Percentiles rank a stretch among this genome's conserved stretches.
Evolutionary conservation across 2,113 vertebrate genomes (phyloP).

Genomic region (Oryzias woworae): DNA sequence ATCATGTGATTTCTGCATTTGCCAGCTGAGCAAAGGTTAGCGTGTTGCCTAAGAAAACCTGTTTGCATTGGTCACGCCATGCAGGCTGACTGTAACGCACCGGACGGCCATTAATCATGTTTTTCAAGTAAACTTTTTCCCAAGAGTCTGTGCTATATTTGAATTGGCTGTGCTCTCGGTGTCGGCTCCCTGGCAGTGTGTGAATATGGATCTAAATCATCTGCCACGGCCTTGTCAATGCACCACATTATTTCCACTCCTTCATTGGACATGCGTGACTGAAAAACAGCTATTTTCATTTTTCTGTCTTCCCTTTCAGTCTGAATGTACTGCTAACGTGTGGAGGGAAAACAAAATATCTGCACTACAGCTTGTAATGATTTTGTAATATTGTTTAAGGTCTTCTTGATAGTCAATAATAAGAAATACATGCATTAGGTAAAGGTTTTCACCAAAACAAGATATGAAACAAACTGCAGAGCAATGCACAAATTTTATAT

Average conservation of each 20-base stretch:
- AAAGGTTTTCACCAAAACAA: no score
- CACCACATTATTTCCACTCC: slow-evolving; percentile 40
- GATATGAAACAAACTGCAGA: no score
- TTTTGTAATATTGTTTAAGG: no score
- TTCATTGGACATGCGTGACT: slow-evolving; percentile 14
- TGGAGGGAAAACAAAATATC: not conserved
- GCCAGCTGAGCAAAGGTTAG: slow-evolving; percentile 55
- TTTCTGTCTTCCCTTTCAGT: slow-evolving; percentile 11
- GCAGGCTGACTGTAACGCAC: slow-evolving; percentile 44
- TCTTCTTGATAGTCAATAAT: no score
- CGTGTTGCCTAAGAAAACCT: slow-evolving; percentile 57
- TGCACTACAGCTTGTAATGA: no score
- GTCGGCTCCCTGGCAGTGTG: slow-evolving; percentile 51
- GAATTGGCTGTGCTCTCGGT: slow-evolving; percentile 58
- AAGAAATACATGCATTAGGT: no score
- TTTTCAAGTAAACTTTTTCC: slow-evolving; percentile 67
- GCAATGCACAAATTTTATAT: no score
- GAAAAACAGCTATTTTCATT: slow-evolving; percentile 38
- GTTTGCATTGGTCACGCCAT: slow-evolving; percentile 62
- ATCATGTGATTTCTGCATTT: slow-evolving; percentile 22
- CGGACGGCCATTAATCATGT: slow-evolving; percentile 60
- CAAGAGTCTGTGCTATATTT: slow-evolving; percentile 71
- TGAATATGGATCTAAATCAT: slow-evolving; percentile 65
- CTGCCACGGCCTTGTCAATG: slow-evolving; percentile 38
- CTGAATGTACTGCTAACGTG: not conserved